phyloP scores from a whole-genome alignment of 2,113 vertebrate genomes.

The Callionymus lyra region DNA sequence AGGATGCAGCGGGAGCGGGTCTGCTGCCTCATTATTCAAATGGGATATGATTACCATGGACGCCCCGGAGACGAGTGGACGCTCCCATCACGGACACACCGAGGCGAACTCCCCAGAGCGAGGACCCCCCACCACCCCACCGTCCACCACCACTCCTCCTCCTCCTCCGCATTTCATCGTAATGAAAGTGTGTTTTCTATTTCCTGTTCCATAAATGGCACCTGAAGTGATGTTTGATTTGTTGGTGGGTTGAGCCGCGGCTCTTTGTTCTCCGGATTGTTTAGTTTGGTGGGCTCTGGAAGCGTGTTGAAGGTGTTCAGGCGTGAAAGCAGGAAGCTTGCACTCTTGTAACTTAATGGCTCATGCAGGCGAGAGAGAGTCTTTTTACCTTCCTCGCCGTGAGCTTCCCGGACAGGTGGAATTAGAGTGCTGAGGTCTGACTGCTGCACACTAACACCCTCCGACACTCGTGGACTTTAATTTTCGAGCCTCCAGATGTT shows the following conservation, averaged over 20 bases:
- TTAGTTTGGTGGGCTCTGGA: conserved; percentile 41
- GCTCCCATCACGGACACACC: conserved; percentile 32
- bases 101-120: conserved; percentile 8
- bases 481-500: too few relatives aligned
- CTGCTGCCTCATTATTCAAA: conserved; percentile 70
- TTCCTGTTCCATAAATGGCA: conserved; percentile 21
- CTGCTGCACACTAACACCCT: background rate
- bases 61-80: conserved; percentile 34
- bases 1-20: conserved; percentile 55
- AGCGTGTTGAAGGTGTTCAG: conserved; percentile 44
- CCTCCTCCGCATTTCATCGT: too few relatives aligned
- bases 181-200: background rate
- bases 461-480: too few relatives aligned
- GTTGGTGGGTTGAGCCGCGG: conserved; percentile 15
- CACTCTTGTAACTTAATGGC: conserved; percentile 48
- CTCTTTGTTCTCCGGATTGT: conserved; percentile 38
- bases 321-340: conserved; percentile 51
- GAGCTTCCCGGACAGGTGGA: conserved; percentile 34
- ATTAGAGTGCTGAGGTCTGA: background rate
- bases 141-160: background rate
- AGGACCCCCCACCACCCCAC: background rate
- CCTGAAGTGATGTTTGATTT: conserved; percentile 14
- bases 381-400: conserved; percentile 32
- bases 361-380: conserved; percentile 25
- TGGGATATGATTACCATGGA: conserved; percentile 61